Evolutionary conservation across 35 echinoderm and acorn worm species (phyloP).

Genomic region (Acanthaster planci): DNA sequence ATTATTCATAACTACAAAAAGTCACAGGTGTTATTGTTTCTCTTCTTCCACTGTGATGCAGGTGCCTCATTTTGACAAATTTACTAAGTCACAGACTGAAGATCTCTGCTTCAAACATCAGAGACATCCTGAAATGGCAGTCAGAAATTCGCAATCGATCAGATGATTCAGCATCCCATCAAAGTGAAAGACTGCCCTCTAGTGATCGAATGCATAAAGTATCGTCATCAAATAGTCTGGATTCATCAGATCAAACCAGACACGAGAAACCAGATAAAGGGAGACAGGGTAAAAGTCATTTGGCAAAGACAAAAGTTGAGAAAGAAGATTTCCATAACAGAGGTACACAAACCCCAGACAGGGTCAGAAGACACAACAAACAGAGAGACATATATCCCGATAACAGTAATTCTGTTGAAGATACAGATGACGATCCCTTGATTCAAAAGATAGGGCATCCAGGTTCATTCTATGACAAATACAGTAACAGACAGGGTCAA

Average conservation of each 20-base stretch:
- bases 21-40: too few relatives aligned
- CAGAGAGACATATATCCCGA: not conserved
- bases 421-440: not conserved
- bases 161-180: conserved; percentile 18
- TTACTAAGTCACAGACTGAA: conserved; percentile 17
- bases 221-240: not conserved
- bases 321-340: not conserved
- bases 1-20: too few relatives aligned
- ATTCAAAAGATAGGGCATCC: not conserved
- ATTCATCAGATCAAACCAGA: not conserved
- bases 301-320: not conserved
- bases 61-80: conserved; percentile 28
- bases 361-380: not conserved
- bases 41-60: conserved; percentile 18
- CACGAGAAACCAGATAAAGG: not conserved
- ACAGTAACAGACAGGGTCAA: conserved; percentile 5
- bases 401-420: not conserved
- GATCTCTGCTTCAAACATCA: conserved; percentile 15
- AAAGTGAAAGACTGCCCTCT: conserved; percentile 13
- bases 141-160: conserved; percentile 14
- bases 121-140: conserved; percentile 40
- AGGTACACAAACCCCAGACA: not conserved
- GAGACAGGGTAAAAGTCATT: not conserved
- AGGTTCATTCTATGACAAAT: not conserved
- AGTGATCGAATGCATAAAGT: not conserved